Base-by-base conservation (phyloP, 2,113 vertebrate genomes). In the Argyrosomus japonicus region DNA sequence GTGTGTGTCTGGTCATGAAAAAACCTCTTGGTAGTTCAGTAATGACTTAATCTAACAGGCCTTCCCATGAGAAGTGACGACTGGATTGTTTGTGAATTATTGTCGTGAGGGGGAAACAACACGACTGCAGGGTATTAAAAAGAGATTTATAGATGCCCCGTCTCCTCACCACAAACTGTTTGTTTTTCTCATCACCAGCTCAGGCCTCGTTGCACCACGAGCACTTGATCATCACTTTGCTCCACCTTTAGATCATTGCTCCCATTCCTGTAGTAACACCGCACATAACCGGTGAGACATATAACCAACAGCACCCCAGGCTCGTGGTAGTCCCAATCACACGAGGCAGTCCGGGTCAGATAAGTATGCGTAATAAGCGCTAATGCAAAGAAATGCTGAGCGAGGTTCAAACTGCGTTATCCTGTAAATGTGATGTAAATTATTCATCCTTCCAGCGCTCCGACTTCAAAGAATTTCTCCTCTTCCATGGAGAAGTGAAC, bases 51-150 rank as follows among this genome's bases (percentile, higher is more conserved):
- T 86, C 61, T 81, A 79, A 88, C 40, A 68, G 47, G 70, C 48
- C 43, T 21, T 72, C 73, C 88, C 81, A 47, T 71, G 72, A 84
- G 73, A 51, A 85, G 53, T 7, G 5, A 62, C 65, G 53, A 76
- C 83, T 90, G 75, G 79, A 86, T 40, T 84, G 83, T 83, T 84
- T 79, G 79, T 88, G 79, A 86, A 57, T 87, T 68, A 82, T 86
- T 65, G 43, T 77, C 74, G 65, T 75, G 77, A 86, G 72, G n/a
- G 8, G 77, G 82, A 88, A 88, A 68, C 75, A 47, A 62, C 48
- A 29, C 40, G 23, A 77, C 84, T 83, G 77, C 48, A 21, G 43
- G 81, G 87, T 88, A 87, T 92, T 90, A 91, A 84, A 87, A 84
- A 71, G 70, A 90, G 85, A 92, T 93, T 93, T 87, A 88, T 72